Percentiles rank a stretch among this genome's conserved stretches.
Evolutionary conservation across 2,888 invertebrate species (phyloP).

Genomic region (Polyploca ridens): DNA sequence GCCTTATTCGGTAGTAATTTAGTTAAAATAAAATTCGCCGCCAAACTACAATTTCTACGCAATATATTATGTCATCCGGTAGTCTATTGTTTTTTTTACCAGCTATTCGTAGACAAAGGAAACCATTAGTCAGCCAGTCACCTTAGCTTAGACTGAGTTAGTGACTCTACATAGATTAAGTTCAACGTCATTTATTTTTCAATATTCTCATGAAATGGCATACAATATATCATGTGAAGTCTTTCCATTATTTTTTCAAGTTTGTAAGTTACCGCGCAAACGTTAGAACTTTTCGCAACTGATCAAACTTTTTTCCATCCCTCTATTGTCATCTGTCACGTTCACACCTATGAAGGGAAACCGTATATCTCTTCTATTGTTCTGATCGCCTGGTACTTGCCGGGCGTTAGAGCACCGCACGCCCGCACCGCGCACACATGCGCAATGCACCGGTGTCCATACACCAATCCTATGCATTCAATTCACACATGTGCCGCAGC

Average conservation of each 20-base stretch:
- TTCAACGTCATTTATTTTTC: neutral
- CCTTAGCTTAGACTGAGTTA: conserved; percentile 1
- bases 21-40: neutral
- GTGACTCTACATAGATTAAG: conserved; percentile 3
- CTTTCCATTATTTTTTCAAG: no score
- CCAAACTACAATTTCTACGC: neutral
- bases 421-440: conserved; percentile 81
- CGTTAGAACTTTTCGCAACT: neutral
- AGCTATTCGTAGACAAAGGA: conserved; percentile 21
- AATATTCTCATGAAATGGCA: no score
- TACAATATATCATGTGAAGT: no score
- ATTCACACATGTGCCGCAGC: conserved; percentile 31
- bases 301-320: conserved; percentile 14
- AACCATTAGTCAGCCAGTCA: conserved; percentile 26
- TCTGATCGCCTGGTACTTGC: conserved; percentile 74
- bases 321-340: conserved; percentile 34
- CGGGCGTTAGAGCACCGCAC: conserved; percentile 78
- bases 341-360: conserved; percentile 35
- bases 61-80: conserved; percentile 15
- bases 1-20: neutral
- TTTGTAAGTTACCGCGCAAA: neutral
- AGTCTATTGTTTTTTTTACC: conserved; percentile 26
- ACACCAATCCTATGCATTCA: conserved; percentile 43
- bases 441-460: conserved; percentile 54
- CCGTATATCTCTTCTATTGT: conserved; percentile 35